phyloP scores from a whole-genome alignment of 1,140 invertebrate genomes.

The Nixonia krombeini region DNA sequence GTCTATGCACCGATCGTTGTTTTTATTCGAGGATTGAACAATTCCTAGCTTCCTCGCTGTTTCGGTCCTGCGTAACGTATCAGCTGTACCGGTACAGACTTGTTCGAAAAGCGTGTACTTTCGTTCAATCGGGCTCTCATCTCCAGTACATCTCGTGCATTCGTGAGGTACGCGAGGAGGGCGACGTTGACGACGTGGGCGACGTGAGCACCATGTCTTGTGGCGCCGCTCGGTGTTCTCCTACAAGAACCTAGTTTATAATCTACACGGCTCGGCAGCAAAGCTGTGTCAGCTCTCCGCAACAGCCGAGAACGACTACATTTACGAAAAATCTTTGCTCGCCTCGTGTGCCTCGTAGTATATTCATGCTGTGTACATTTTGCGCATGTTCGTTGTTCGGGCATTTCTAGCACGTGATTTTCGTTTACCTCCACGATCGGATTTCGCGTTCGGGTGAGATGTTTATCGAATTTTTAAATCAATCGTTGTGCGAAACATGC shows the following conservation, averaged over 20 bases:
- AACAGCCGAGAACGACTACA: background rate
- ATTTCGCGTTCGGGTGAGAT: too few species aligned
- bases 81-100: too few species aligned
- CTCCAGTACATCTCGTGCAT: background rate
- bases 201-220: slow-evolving; percentile 50
- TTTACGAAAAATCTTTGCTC: too few species aligned
- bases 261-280: slow-evolving; percentile 46
- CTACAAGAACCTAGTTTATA: slow-evolving; percentile 57
- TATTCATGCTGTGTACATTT: too few species aligned
- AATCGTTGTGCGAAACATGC: too few species aligned
- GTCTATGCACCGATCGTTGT: too few species aligned
- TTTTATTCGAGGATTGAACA: background rate
- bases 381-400: too few species aligned
- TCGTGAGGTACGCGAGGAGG: slow-evolving; percentile 16
- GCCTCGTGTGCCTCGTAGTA: too few species aligned
- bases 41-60: background rate
- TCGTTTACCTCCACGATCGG: too few species aligned
- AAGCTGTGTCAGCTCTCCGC: background rate
- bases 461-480: too few species aligned
- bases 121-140: background rate
- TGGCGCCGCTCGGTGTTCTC: slow-evolving; percentile 66
- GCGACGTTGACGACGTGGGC: slow-evolving; percentile 41
- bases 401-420: too few species aligned
- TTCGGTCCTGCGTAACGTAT: too few species aligned
- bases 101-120: background rate